These are phyloP conservation scores for Chrysomela aeneicollis DNA, from an alignment of 2,888 invertebrate genomes.

Conservation along the genomic window DNA sequence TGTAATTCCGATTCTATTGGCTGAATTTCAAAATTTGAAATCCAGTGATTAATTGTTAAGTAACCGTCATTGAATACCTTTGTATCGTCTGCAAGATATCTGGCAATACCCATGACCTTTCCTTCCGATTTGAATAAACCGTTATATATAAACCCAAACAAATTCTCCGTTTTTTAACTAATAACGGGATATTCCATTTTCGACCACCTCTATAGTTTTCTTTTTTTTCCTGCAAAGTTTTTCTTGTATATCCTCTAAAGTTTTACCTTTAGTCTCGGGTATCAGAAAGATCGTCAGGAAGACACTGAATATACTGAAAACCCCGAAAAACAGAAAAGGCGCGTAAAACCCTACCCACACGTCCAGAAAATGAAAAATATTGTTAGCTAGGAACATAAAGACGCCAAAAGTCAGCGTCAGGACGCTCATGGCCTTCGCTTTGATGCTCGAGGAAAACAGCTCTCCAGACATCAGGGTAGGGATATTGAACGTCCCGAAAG, in stretches of 20 bases:
- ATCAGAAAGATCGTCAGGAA: conserved; percentile 48
- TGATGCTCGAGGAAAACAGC: conserved; percentile 48
- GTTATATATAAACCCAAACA: no score
- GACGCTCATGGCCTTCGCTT: conserved; percentile 43
- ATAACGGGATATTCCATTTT: background rate
- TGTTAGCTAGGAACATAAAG: conserved; percentile 43
- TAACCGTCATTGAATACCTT: no score
- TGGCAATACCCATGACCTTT: no score
- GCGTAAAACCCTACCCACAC: conserved; percentile 46
- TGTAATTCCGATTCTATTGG: no score
- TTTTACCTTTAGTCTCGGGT: conserved; percentile 55
- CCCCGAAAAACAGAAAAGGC: conserved; percentile 50
- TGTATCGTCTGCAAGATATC: no score
- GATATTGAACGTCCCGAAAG: conserved; percentile 47
- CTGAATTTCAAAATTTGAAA: no score
- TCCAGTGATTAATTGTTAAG: no score
- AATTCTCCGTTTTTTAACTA: no score
- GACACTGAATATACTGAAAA: conserved; percentile 43
- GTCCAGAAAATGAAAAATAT: conserved; percentile 50
- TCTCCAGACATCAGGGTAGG: conserved; percentile 49
- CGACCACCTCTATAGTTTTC: background rate
- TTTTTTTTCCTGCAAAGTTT: background rate
- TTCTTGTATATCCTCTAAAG: conserved; percentile 53
- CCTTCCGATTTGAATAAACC: no score
- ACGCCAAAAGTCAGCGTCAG: conserved; percentile 46